phyloP scores from a whole-genome alignment of 2,888 invertebrate species.

The Limnephilus rhombicus region DNA sequence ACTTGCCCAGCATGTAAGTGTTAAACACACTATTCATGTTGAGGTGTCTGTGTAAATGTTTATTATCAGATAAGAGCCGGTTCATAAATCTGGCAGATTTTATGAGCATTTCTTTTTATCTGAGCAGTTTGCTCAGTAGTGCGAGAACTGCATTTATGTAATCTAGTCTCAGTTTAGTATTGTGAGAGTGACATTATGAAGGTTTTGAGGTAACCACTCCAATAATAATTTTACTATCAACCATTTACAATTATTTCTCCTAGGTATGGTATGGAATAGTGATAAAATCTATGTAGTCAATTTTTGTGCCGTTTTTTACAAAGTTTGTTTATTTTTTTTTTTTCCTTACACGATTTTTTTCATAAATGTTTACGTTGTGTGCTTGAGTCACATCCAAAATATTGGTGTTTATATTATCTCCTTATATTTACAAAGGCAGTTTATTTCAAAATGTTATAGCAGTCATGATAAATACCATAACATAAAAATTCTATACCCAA shows the following conservation, averaged over 20 bases:
- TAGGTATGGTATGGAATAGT: background rate
- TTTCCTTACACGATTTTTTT: background rate
- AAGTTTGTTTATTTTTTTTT: background rate
- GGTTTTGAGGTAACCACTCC: background rate
- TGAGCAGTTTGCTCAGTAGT: background rate
- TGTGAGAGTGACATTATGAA: background rate
- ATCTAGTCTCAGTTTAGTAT: background rate
- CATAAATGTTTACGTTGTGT: background rate
- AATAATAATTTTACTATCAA: background rate
- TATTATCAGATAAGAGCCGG: background rate
- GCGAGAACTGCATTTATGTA: background rate
- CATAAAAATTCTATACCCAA: background rate
- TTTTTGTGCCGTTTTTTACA: background rate
- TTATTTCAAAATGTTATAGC: background rate
- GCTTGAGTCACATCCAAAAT: background rate
- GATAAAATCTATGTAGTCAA: background rate
- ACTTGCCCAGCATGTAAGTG: background rate
- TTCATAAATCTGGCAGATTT: background rate
- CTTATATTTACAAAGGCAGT: background rate
- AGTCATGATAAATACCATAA: background rate
- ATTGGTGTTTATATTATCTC: background rate
- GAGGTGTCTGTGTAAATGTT: background rate
- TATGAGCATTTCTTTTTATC: background rate
- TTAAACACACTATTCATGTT: background rate
- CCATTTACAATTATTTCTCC: background rate